Percentiles rank a stretch among this genome's conserved stretches.
phyloP scores from a whole-genome alignment of 2,113 vertebrate species.

The Hippocampus abdominalis region DNA sequence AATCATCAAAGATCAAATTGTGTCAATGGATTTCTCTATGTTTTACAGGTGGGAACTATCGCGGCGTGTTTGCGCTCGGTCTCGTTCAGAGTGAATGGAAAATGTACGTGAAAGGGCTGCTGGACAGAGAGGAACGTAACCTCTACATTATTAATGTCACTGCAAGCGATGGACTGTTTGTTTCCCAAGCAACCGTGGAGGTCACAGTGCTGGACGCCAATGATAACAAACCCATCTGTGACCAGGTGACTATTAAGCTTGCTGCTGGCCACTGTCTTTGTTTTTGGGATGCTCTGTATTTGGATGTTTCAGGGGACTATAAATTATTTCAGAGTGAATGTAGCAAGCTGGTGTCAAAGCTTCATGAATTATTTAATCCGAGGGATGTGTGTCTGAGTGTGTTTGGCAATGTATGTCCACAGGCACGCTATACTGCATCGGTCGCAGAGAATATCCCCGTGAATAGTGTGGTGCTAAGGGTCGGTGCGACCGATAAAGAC shows the following conservation, averaged over 20 bases:
- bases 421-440: constrained; percentile 81
- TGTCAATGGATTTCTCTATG: not conserved
- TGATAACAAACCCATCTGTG: constrained; percentile 89
- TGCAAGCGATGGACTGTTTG: constrained; percentile 90
- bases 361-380: not conserved
- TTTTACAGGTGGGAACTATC: constrained; percentile 83
- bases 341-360: not conserved
- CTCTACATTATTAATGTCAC: constrained; percentile 90
- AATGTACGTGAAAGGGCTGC: constrained; percentile 88
- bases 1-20: not conserved
- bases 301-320: not conserved
- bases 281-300: not conserved
- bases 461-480: constrained; percentile 81
- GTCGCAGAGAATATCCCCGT: constrained; percentile 85
- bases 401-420: constrained; percentile 24
- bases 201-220: constrained; percentile 88
- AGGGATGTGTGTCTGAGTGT: constrained; percentile 12
- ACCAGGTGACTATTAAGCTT: constrained; percentile 76
- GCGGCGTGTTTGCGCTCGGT: constrained; percentile 88
- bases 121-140: constrained; percentile 88
- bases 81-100: constrained; percentile 95
- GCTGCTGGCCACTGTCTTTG: not conserved
- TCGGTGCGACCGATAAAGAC: constrained; percentile 85
- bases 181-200: constrained; percentile 84
- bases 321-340: not conserved